These are phyloP conservation scores for Phrixothrix hirtus DNA, from an alignment of 2,888 invertebrate species.

Conservation along the genomic window DNA sequence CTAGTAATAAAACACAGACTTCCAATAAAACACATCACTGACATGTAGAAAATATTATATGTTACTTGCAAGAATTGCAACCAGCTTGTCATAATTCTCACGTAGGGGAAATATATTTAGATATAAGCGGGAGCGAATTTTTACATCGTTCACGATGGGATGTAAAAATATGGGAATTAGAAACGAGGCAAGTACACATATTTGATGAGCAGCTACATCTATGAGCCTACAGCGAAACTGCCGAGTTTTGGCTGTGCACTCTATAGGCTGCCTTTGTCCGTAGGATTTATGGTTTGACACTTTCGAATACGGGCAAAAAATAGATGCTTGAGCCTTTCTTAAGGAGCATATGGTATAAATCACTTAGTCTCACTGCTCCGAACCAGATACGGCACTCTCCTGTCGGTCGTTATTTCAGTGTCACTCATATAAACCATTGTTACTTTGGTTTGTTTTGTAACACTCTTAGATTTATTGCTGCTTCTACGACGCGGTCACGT, in stretches of 20 bases:
- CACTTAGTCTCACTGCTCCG: slow-evolving; percentile 45
- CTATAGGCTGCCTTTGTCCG: slow-evolving; percentile 40
- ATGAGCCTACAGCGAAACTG: slow-evolving; percentile 33
- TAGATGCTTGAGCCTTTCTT: slow-evolving; percentile 56
- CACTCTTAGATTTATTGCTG: slow-evolving; percentile 52
- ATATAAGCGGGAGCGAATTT: not conserved
- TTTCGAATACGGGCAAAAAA: slow-evolving; percentile 56
- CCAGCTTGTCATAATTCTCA: slow-evolving; percentile 1
- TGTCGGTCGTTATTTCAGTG: slow-evolving; percentile 50
- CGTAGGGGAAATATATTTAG: not conserved
- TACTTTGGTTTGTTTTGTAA: slow-evolving; percentile 56
- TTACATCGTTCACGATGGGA: not conserved
- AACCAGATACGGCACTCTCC: slow-evolving; percentile 37
- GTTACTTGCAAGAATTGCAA: slow-evolving; percentile 14
- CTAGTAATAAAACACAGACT: slow-evolving; percentile 14
- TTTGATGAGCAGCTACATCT: slow-evolving; percentile 36
- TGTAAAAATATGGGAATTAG: not conserved
- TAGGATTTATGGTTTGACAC: slow-evolving; percentile 57
- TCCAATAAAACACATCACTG: slow-evolving; percentile 16
- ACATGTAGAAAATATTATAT: slow-evolving; percentile 17
- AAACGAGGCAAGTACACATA: not conserved
- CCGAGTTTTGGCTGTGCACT: slow-evolving; percentile 23
- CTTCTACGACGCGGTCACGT: slow-evolving; percentile 33
- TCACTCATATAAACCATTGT: slow-evolving; percentile 55
- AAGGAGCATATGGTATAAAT: slow-evolving; percentile 56